phyloP scores from a whole-genome alignment of 1,140 invertebrate species.

The Philopotamus ludificatus region DNA sequence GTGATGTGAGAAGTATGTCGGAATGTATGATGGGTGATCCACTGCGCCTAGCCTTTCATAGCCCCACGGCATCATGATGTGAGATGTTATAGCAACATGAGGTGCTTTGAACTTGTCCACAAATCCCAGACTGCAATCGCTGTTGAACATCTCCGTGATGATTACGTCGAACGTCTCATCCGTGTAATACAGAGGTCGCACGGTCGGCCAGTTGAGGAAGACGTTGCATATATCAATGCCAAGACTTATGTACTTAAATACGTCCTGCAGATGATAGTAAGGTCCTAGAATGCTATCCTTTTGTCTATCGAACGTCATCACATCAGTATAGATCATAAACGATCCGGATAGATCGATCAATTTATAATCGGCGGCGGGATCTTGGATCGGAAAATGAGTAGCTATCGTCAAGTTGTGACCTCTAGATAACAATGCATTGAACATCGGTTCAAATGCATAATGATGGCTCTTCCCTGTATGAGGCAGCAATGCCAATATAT shows the following conservation, averaged over 20 bases:
- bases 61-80: constrained; percentile 62
- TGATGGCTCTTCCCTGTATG: constrained; percentile 69
- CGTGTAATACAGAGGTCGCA: constrained; percentile 54
- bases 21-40: constrained; percentile 59
- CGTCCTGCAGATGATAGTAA: constrained; percentile 10
- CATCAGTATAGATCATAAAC: background rate
- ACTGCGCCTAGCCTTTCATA: constrained; percentile 56
- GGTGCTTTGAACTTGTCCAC: constrained; percentile 58
- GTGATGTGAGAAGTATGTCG: constrained; percentile 53
- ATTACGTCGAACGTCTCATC: constrained; percentile 60
- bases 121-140: constrained; percentile 61
- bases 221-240: constrained; percentile 54
- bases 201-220: constrained; percentile 53
- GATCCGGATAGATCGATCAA: background rate
- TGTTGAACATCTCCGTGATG: constrained; percentile 62
- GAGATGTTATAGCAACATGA: constrained; percentile 59
- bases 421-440: constrained; percentile 61
- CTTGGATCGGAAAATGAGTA: constrained; percentile 59
- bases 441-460: constrained; percentile 62
- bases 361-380: constrained; percentile 44
- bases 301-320: constrained; percentile 2
- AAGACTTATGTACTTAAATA: background rate
- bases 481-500: constrained; percentile 65
- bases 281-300: background rate
- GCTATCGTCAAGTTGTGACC: constrained; percentile 71